Percentiles rank a stretch among this genome's conserved stretches.
These are phyloP conservation scores for Mamestra brassicae DNA, from an alignment of 2,888 invertebrate species.

Conservation along the genomic window DNA sequence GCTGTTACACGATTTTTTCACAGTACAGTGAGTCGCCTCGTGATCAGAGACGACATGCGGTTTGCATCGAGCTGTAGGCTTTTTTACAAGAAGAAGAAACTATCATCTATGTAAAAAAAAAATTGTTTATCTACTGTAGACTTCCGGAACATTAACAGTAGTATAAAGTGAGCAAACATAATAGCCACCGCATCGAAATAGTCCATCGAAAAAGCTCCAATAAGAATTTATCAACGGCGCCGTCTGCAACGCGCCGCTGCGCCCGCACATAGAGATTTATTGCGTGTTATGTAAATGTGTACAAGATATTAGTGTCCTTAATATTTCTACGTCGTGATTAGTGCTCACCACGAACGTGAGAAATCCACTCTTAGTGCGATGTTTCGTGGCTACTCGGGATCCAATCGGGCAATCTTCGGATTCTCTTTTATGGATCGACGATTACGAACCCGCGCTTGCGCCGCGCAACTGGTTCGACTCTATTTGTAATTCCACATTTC, in stretches of 20 bases:
- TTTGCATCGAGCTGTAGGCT: neutral
- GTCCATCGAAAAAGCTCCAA: conserved; percentile 81
- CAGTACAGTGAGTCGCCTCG: neutral
- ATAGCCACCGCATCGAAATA: conserved; percentile 77
- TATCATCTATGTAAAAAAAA: neutral
- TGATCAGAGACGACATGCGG: neutral
- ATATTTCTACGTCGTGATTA: conserved; percentile 89
- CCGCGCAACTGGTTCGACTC: conserved; percentile 63
- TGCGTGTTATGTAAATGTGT: conserved; percentile 89
- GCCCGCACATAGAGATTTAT: conserved; percentile 83
- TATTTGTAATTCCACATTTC: conserved; percentile 63
- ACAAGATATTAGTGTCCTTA: conserved; percentile 89
- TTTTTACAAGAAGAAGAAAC: neutral
- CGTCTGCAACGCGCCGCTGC: conserved; percentile 76
- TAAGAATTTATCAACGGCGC: conserved; percentile 86
- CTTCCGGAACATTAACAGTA: conserved; percentile 19
- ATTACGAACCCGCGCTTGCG: conserved; percentile 65
- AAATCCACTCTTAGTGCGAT: conserved; percentile 79
- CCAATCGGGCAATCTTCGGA: conserved; percentile 80
- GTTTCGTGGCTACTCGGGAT: conserved; percentile 76
- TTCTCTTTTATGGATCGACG: conserved; percentile 79
- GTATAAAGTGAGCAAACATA: conserved; percentile 52
- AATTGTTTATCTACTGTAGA: neutral
- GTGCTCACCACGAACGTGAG: conserved; percentile 81
- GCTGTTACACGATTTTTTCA: neutral